Evolutionary conservation across 1,140 invertebrate species (phyloP).

Genomic region (Drosophila melanica): DNA sequence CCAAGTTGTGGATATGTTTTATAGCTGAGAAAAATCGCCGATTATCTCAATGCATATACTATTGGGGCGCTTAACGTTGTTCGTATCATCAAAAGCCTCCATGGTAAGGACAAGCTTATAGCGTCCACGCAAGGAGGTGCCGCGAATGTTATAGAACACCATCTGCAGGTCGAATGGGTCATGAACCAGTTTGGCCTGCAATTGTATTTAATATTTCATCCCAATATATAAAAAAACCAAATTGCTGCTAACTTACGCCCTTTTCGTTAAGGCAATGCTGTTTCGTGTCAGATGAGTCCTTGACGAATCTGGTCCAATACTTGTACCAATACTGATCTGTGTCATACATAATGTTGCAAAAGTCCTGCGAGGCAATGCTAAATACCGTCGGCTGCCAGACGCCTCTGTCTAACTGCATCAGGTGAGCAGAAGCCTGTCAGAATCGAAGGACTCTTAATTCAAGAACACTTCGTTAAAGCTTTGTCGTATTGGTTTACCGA

Average conservation of each 20-base stretch:
- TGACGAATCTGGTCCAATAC: constrained; percentile 34
- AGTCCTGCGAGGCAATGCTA: constrained; percentile 34
- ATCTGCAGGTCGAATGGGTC: constrained; percentile 53
- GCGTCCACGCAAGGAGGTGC: constrained; percentile 37
- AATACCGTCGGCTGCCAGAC: constrained; percentile 62
- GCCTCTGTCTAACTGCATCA: constrained; percentile 48
- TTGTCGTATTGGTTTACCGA: constrained; percentile 35
- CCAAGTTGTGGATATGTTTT: not conserved
- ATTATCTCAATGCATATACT: constrained; percentile 57
- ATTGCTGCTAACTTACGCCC: constrained; percentile 58
- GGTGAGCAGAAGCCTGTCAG: not conserved
- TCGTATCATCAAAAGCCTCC: constrained; percentile 57
- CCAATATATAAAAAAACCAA: too few species aligned
- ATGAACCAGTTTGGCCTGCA: constrained; percentile 48
- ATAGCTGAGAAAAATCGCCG: constrained; percentile 44
- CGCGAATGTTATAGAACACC: constrained; percentile 26
- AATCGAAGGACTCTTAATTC: not conserved
- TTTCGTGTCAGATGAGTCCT: constrained; percentile 12
- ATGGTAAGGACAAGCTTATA: constrained; percentile 54
- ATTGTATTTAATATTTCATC: not conserved
- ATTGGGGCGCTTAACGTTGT: constrained; percentile 19
- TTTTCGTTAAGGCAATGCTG: constrained; percentile 25
- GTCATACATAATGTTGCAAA: constrained; percentile 59
- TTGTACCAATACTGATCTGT: constrained; percentile 62
- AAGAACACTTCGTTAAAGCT: not conserved